Base-by-base conservation (phyloP, 2,113 vertebrate genomes). In the Carollia perspicillata region DNA sequence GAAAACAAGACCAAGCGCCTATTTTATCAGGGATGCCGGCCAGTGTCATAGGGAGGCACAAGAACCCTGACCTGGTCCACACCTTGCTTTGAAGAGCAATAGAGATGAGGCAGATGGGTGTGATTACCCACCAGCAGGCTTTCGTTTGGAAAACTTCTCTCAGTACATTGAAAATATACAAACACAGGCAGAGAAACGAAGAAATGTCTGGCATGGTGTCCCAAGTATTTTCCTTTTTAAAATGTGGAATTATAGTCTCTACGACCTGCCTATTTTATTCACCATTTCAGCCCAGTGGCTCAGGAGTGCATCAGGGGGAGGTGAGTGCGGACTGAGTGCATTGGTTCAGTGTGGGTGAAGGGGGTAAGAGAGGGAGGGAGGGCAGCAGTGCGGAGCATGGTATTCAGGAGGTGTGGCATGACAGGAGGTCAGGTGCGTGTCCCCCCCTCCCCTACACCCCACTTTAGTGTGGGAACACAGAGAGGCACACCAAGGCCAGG, bases 401-500 rank as follows among this genome's bases (percentile, higher is more conserved):
- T 35, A 35, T 71, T 58, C 35, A 47, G 2, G 66, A 30, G 42
- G 6, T 2, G 33, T 8, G 8, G 58, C 26, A 42, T 26, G 28
- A 16, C 42, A 0, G 40, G 5, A 3, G n/a, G 2, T 13, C 23
- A 66, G 51, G 37, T 9, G 1, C 9, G 4, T 0, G 3, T 0
- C 1, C 8, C 18, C 42, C 5, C 71, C 60, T 6, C 12, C 58
- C 23, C 58, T 17, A 51, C 4, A 1, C 22, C 55, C 53, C 55
- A 53, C 3, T 77, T 35, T 8, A 0, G n/a, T 14, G 28, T 37
- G 35, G 55, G 79, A 65, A 33, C 8, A 8, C 8, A 42, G 33
- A 22, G 2, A 0, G 0, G 1, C 3, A 0, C 0, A 23, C 14
- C 33, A 20, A 69, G 0, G 23, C 18, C 60, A 37, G 26, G 0